A percentile compares a stretch with the other conserved stretches of the same genome.
These are phyloP conservation scores for Eupelmus urozonus DNA, from an alignment of 2,888 invertebrate genomes.

Conservation along the genomic window DNA sequence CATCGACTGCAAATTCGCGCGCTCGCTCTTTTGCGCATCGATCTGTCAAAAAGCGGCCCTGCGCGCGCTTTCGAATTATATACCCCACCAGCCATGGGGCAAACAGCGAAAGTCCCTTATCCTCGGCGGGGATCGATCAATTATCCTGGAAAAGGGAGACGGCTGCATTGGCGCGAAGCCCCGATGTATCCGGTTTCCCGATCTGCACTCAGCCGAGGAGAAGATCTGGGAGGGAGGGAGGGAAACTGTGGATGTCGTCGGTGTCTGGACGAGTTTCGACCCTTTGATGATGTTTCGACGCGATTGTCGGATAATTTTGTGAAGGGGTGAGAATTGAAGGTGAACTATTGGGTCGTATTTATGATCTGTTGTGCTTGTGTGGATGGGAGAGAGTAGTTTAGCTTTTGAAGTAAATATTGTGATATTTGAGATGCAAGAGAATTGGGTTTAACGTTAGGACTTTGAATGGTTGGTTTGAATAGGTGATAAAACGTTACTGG, in stretches of 20 bases:
- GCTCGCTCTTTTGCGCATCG: not conserved
- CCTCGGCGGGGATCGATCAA: conserved; percentile 48
- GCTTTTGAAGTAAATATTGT: no score
- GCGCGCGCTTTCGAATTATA: conserved; percentile 47
- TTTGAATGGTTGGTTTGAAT: no score
- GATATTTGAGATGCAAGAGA: no score
- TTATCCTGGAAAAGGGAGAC: conserved; percentile 20
- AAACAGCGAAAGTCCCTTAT: conserved; percentile 51
- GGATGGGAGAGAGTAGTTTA: no score
- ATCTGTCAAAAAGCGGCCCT: conserved; percentile 46
- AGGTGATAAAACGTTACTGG: no score
- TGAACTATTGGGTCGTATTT: not conserved
- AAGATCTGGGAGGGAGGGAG: not conserved
- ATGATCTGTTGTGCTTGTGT: no score
- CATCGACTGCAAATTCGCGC: conserved; percentile 30
- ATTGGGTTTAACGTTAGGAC: no score
- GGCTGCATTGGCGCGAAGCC: not conserved
- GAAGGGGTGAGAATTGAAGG: not conserved
- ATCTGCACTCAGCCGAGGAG: not conserved
- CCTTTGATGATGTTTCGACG: conserved; percentile 17
- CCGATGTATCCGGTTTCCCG: no score
- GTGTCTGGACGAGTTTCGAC: no score
- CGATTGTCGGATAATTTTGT: conserved; percentile 10
- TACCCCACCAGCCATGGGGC: no score
- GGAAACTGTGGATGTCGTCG: no score